Conservation (phyloP, 2,888 invertebrate species). For the Nebria brevicollis region DNA sequence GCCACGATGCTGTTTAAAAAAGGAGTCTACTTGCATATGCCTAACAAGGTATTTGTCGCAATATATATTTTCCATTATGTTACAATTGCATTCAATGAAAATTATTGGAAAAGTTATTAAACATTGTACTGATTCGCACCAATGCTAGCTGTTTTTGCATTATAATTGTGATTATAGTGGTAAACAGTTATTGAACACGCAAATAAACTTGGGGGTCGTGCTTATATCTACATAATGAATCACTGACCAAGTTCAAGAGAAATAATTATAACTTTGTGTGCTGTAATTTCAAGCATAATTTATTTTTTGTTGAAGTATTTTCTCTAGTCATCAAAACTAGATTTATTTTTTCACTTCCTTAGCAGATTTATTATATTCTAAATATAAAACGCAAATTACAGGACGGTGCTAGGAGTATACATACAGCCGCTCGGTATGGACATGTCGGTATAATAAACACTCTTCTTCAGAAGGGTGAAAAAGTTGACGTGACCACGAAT, state of each 20-base stretch:
- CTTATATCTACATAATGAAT: conserved; percentile 25
- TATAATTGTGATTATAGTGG: conserved; percentile 10
- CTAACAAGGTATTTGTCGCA: conserved; percentile 80
- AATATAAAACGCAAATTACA: conserved; percentile 58
- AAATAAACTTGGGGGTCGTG: conserved; percentile 25
- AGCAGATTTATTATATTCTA: not conserved
- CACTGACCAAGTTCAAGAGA: conserved; percentile 36
- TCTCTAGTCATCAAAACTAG: not conserved
- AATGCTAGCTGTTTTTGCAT: conserved; percentile 5
- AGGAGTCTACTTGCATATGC: conserved; percentile 99
- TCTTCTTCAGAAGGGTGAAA: conserved; percentile 93
- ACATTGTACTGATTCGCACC: conserved; percentile 4
- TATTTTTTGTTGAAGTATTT: not conserved
- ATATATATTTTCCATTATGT: not conserved
- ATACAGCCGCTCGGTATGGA: conserved; percentile 96
- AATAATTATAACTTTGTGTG: conserved; percentile 64
- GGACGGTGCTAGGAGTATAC: conserved; percentile 96
- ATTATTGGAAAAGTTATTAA: not conserved
- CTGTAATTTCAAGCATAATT: conserved; percentile 73
- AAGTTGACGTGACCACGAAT: conserved; percentile 94
- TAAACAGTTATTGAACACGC: conserved; percentile 24
- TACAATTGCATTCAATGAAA: not conserved
- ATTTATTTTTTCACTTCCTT: not conserved
- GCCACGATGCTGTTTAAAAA: conserved; percentile 98
- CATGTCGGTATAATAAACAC: conserved; percentile 98